phyloP scores from a whole-genome alignment of 1,140 invertebrate genomes.

The Metaphire vulgaris region DNA sequence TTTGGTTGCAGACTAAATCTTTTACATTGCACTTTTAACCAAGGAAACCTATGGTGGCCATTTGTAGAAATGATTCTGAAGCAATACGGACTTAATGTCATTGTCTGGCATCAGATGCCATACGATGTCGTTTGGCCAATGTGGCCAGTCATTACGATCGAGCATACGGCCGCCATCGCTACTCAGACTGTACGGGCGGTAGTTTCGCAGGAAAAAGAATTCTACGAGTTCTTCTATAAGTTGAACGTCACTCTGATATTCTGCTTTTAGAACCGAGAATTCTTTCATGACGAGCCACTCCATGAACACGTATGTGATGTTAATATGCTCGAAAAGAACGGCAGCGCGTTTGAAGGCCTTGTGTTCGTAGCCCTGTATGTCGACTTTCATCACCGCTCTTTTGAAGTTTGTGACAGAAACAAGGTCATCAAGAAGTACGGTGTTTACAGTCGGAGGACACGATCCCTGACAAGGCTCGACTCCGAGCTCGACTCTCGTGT shows the following conservation, averaged over 20 bases:
- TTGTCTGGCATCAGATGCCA: not conserved
- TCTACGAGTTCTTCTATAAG: not conserved
- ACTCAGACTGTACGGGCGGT: not conserved
- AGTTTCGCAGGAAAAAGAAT: not conserved
- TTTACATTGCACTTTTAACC: too few species aligned
- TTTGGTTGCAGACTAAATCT: too few species aligned
- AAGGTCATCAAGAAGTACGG: conserved; percentile 37
- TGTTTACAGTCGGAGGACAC: conserved; percentile 24
- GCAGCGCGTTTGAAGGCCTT: conserved; percentile 32
- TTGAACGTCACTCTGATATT: not conserved
- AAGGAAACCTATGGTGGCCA: not conserved
- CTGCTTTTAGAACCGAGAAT: not conserved
- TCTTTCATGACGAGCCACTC: conserved; percentile 36
- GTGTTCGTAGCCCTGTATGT: conserved; percentile 42
- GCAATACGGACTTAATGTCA: not conserved
- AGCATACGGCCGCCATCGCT: not conserved
- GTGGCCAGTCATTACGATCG: not conserved
- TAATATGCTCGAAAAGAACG: conserved; percentile 34
- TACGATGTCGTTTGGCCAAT: not conserved
- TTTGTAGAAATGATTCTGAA: not conserved
- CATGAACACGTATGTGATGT: conserved; percentile 45
- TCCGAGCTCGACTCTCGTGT: conserved; percentile 33
- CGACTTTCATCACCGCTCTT: conserved; percentile 31
- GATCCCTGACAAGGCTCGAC: conserved; percentile 18
- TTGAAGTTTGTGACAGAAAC: conserved; percentile 26